phyloP scores from a whole-genome alignment of 2,888 invertebrate genomes.

The Idaea biselata region DNA sequence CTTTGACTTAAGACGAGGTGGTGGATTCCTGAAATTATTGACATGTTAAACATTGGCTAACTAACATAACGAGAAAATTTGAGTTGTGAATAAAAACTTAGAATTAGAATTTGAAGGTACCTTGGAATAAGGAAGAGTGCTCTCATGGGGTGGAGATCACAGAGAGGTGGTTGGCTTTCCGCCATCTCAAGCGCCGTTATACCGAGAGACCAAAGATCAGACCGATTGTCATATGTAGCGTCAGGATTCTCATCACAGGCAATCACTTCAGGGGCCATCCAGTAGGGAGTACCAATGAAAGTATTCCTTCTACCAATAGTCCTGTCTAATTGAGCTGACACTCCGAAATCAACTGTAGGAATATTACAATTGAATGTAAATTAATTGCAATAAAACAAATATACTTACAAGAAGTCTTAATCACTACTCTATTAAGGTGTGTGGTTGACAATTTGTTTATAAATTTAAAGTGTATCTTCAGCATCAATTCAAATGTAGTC shows the following conservation, averaged over 20 bases:
- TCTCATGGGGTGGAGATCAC: conserved; percentile 99
- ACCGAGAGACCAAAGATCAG: conserved; percentile 94
- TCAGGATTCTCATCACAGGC: conserved; percentile 99
- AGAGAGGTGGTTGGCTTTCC: conserved; percentile 98
- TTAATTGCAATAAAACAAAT: no score
- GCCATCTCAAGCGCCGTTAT: conserved; percentile 99
- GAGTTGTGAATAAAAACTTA: background rate
- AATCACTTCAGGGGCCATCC: conserved; percentile 99
- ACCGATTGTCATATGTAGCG: conserved; percentile 99
- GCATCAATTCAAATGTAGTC: background rate
- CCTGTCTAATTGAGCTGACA: conserved; percentile 98
- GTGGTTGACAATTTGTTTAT: no score
- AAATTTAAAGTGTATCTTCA: no score
- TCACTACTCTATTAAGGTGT: no score
- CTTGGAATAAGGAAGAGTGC: conserved; percentile 98
- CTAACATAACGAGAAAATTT: background rate
- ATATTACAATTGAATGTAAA: background rate
- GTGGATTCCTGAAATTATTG: conserved; percentile 87
- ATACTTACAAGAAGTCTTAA: no score
- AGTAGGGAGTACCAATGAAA: conserved; percentile 98
- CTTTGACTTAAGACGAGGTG: conserved; percentile 97
- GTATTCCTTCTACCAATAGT: conserved; percentile 99
- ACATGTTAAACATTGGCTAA: background rate
- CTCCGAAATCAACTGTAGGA: conserved; percentile 96
- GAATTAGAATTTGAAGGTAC: conserved; percentile 31